phyloP scores from a whole-genome alignment of 2,113 vertebrate species.

The crab-eating macaque (Macaca fascicularis) region DNA sequence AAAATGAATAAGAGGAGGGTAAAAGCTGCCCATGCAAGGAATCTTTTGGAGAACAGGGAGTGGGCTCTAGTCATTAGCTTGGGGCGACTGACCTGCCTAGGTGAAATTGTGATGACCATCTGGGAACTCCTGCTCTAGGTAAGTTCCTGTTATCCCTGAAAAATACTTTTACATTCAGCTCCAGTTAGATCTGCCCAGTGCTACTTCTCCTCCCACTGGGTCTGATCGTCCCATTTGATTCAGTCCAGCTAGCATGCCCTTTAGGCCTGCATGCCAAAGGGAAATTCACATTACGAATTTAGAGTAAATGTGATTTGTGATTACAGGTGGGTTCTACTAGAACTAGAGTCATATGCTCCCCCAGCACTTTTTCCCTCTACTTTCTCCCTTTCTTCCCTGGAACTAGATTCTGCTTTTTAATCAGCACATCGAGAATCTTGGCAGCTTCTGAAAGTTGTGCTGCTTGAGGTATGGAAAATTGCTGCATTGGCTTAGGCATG shows the following conservation, averaged over 20 bases:
- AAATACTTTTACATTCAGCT: background rate
- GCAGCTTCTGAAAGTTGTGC: conserved; percentile 17
- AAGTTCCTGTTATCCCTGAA: background rate
- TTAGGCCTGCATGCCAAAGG: background rate
- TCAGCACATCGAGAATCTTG: background rate
- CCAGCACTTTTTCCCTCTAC: background rate
- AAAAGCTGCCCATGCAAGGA: background rate
- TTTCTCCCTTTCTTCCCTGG: background rate
- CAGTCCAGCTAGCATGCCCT: background rate
- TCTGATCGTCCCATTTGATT: background rate
- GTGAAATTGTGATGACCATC: background rate
- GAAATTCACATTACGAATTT: background rate
- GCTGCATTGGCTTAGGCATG: background rate
- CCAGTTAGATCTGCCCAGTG: background rate
- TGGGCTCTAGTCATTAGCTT: background rate
- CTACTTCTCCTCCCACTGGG: background rate
- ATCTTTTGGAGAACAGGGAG: background rate
- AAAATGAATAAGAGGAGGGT: background rate
- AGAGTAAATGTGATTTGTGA: conserved; percentile 32
- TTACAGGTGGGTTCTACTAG: background rate
- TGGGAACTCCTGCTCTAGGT: background rate
- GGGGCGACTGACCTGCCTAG: background rate
- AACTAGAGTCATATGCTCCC: background rate
- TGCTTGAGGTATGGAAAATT: background rate
- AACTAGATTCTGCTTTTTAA: conserved; percentile 44